Conservation (phyloP, 2,113 vertebrate species). For the Diadophis punctatus region DNA sequence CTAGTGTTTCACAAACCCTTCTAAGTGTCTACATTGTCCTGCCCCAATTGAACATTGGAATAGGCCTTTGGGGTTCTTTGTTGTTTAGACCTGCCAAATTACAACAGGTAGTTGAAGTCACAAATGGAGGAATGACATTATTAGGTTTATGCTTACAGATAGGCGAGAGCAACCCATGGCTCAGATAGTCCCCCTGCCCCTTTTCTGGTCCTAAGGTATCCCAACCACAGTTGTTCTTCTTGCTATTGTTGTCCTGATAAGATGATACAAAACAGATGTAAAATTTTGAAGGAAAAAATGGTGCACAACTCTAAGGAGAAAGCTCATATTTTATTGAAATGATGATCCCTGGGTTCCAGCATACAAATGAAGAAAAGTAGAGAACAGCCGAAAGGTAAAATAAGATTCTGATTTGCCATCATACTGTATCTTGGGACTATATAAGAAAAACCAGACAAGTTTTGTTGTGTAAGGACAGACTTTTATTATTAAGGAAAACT, state of each 20-base stretch:
- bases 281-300: neutral
- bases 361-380: neutral
- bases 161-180: neutral
- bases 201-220: neutral
- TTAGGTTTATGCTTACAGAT: neutral
- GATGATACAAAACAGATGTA: neutral
- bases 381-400: neutral
- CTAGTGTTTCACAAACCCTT: neutral
- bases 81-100: too few relatives aligned
- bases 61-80: neutral
- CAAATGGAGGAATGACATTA: neutral
- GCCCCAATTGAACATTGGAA: neutral
- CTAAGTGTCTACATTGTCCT: neutral
- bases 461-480: neutral
- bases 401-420: neutral
- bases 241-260: neutral
- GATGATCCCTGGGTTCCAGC: neutral
- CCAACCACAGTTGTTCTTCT: neutral
- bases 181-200: neutral
- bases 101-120: neutral
- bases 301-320: neutral
- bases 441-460: neutral
- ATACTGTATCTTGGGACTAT: neutral
- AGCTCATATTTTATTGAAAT: neutral
- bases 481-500: neutral